phyloP scores from a whole-genome alignment of 2,113 vertebrate genomes.

The Rhinopomastus cyanomelas region DNA sequence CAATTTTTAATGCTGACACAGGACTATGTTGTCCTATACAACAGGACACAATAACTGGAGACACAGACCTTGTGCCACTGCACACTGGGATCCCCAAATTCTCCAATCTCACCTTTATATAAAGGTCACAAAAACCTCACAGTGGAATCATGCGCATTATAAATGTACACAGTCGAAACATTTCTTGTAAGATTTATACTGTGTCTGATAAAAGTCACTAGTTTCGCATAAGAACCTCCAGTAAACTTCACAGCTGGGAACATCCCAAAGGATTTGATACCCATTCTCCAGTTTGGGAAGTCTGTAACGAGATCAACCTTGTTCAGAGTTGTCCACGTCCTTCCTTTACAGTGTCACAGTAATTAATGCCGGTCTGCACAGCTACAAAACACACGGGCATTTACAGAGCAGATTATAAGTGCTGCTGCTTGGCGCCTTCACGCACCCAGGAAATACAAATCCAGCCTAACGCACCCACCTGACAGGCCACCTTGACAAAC shows the following conservation, averaged over 20 bases:
- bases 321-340: not conserved
- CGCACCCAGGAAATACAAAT: not conserved
- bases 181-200: not conserved
- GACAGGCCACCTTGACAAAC: not conserved
- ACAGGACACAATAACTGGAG: not conserved
- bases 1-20: not conserved
- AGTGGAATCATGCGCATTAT: not conserved
- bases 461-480: not conserved
- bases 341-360: not conserved
- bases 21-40: not conserved
- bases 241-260: not conserved
- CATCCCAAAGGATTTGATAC: not conserved
- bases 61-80: not conserved
- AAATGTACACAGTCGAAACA: not conserved
- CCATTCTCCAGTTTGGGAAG: not conserved
- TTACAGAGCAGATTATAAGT: no score
- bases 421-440: not conserved
- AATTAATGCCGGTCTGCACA: no score
- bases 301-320: not conserved
- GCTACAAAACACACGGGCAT: no score
- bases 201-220: not conserved
- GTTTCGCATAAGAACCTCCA: not conserved
- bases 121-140: not conserved
- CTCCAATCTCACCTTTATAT: not conserved
- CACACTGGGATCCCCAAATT: not conserved